phyloP scores from a whole-genome alignment of 1,140 invertebrate species.

The Drosophila yakuba region DNA sequence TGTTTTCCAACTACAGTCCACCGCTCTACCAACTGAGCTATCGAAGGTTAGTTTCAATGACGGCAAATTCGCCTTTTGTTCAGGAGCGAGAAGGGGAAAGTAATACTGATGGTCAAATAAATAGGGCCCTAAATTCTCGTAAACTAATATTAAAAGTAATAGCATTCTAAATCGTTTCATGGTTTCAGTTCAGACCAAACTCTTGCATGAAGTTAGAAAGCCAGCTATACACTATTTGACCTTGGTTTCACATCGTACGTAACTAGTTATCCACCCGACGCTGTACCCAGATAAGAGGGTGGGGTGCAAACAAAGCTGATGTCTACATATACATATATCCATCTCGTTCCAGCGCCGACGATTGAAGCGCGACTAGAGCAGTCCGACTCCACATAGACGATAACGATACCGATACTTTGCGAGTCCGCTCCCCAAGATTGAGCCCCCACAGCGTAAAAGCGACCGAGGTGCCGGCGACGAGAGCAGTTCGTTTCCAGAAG shows the following conservation, averaged over 20 bases:
- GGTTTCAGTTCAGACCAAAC: too few relatives aligned
- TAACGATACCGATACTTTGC: not conserved
- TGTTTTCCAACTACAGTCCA: slow-evolving; percentile 89
- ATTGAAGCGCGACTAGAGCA: slow-evolving; percentile 6
- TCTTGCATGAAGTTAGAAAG: not conserved
- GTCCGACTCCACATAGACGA: not conserved
- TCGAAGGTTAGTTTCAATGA: slow-evolving; percentile 86
- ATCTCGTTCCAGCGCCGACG: slow-evolving; percentile 3
- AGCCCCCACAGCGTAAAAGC: slow-evolving; percentile 26
- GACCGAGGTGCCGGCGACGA: slow-evolving; percentile 16
- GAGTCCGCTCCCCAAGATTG: slow-evolving; percentile 28
- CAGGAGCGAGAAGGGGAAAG: not conserved
- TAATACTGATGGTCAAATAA: too few relatives aligned
- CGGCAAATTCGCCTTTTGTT: slow-evolving; percentile 21
- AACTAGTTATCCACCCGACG: not conserved
- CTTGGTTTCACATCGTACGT: not conserved
- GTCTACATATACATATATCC: slow-evolving; percentile 1
- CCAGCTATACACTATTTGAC: too few relatives aligned
- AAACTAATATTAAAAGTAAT: too few relatives aligned
- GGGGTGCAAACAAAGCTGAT: not conserved
- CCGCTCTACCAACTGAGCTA: slow-evolving; percentile 95
- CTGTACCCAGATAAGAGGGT: not conserved
- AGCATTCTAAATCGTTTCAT: too few relatives aligned
- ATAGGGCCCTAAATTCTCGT: too few relatives aligned
- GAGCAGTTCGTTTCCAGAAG: slow-evolving; percentile 48